These are phyloP conservation scores for Eupithecia exiguata DNA, from an alignment of 2,888 invertebrate species.

Conservation along the genomic window DNA sequence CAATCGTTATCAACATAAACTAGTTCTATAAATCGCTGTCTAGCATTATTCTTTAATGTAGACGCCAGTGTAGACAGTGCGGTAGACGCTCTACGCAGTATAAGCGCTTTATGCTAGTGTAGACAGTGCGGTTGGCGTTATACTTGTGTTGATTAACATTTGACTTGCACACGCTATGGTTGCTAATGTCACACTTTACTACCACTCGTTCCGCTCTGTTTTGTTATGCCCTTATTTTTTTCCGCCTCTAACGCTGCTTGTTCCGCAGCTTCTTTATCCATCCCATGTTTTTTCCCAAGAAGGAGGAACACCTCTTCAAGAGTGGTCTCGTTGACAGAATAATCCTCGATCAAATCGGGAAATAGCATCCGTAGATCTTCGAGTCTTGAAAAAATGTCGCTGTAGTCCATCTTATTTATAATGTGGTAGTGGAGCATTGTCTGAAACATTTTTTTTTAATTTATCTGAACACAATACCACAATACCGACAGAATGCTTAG, in stretches of 20 bases:
- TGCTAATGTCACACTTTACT: background rate
- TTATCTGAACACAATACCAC: too few relatives aligned
- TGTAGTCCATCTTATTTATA: constrained; percentile 84
- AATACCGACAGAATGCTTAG: too few relatives aligned
- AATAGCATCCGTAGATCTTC: constrained; percentile 77
- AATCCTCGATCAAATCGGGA: constrained; percentile 86
- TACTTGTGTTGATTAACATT: too few relatives aligned
- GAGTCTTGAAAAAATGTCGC: constrained; percentile 85
- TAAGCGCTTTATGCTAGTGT: too few relatives aligned
- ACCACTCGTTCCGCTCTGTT: background rate
- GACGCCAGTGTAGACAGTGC: too few relatives aligned
- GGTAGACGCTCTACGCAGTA: too few relatives aligned
- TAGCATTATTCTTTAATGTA: too few relatives aligned
- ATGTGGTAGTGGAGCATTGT: constrained; percentile 88
- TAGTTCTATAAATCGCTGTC: too few relatives aligned
- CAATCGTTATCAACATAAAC: background rate
- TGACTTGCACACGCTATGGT: background rate
- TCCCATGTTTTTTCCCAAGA: constrained; percentile 58
- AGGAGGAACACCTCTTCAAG: constrained; percentile 90
- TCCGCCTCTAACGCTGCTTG: background rate
- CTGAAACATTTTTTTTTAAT: constrained; percentile 54
- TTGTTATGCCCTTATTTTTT: background rate
- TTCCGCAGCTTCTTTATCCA: background rate
- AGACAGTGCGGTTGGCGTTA: too few relatives aligned
- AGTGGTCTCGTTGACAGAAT: constrained; percentile 90